Evolutionary conservation across 2,888 invertebrate genomes (phyloP).

Genomic region (Lithophane ornitopus): DNA sequence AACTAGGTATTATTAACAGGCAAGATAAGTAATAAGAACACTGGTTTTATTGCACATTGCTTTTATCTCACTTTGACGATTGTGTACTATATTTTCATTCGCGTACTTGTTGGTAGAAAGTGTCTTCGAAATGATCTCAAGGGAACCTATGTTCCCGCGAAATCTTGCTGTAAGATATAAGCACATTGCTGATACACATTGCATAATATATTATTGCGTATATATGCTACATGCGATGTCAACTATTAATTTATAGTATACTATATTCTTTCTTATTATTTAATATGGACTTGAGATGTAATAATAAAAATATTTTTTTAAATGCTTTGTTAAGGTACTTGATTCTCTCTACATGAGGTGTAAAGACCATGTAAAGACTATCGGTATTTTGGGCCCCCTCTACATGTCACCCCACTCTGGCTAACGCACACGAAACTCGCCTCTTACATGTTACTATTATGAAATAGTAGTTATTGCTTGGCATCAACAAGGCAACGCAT

Average conservation of each 20-base stretch:
- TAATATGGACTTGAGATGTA: conserved; percentile 47
- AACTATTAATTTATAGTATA: conserved; percentile 5
- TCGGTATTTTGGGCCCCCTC: conserved; percentile 17
- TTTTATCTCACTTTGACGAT: conserved; percentile 14
- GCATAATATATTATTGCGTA: conserved; percentile 7
- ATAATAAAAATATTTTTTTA: conserved; percentile 30
- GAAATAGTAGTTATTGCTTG: conserved; percentile 35
- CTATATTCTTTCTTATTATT: conserved; percentile 21
- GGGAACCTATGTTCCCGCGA: neutral
- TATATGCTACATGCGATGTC: conserved; percentile 23
- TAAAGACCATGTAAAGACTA: conserved; percentile 21
- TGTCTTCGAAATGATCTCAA: conserved; percentile 2
- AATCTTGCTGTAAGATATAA: conserved; percentile 21
- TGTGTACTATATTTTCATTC: conserved; percentile 2
- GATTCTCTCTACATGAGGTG: conserved; percentile 38
- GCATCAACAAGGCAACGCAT: conserved; percentile 38
- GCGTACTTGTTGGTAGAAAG: conserved; percentile 10
- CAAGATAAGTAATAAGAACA: conserved; percentile 45
- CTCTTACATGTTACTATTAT: neutral
- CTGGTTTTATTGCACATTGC: conserved; percentile 30
- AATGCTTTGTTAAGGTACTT: conserved; percentile 49
- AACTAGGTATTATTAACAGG: conserved; percentile 45
- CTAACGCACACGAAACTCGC: neutral
- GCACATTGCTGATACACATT: conserved; percentile 21
- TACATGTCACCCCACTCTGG: neutral